phyloP scores from a whole-genome alignment of 2,113 vertebrate species.

The Peromyscus polionotus region DNA sequence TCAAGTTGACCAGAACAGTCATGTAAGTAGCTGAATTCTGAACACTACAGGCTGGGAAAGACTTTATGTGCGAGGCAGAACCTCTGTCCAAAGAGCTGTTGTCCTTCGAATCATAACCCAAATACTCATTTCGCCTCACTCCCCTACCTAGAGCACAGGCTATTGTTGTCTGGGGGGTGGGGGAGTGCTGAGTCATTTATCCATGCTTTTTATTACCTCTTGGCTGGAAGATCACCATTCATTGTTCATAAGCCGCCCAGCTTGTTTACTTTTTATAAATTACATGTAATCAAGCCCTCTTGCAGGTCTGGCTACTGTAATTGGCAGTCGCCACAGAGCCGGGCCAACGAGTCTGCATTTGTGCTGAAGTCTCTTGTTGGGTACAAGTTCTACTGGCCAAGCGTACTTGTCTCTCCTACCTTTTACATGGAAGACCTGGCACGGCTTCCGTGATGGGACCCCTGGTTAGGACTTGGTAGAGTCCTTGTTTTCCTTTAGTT shows the following conservation, averaged over 20 bases:
- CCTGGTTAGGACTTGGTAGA: neutral
- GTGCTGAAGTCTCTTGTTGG: slow-evolving; percentile 65
- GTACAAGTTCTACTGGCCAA: neutral
- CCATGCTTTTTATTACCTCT: slow-evolving; percentile 80
- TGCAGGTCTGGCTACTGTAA: slow-evolving; percentile 80
- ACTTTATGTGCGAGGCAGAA: neutral
- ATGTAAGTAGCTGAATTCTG: neutral
- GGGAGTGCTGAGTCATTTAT: slow-evolving; percentile 74
- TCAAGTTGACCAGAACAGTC: neutral
- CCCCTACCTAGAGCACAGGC: neutral
- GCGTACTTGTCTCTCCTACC: neutral
- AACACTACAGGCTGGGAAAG: neutral
- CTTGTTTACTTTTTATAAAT: slow-evolving; percentile 83
- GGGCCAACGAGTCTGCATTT: slow-evolving; percentile 66
- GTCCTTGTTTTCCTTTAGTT: slow-evolving; percentile 6
- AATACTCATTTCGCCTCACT: slow-evolving; percentile 4
- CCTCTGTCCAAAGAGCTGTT: neutral
- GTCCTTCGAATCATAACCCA: slow-evolving; percentile 19
- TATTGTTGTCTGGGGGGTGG: slow-evolving; percentile 61
- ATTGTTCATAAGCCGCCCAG: slow-evolving; percentile 66
- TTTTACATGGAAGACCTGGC: slow-evolving; percentile 33
- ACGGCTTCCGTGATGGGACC: neutral
- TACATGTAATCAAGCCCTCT: slow-evolving; percentile 74
- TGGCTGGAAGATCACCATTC: slow-evolving; percentile 68
- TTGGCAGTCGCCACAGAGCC: slow-evolving; percentile 74